Conservation (phyloP, 2,888 invertebrate species). For the Willowsia nigromaculata region DNA sequence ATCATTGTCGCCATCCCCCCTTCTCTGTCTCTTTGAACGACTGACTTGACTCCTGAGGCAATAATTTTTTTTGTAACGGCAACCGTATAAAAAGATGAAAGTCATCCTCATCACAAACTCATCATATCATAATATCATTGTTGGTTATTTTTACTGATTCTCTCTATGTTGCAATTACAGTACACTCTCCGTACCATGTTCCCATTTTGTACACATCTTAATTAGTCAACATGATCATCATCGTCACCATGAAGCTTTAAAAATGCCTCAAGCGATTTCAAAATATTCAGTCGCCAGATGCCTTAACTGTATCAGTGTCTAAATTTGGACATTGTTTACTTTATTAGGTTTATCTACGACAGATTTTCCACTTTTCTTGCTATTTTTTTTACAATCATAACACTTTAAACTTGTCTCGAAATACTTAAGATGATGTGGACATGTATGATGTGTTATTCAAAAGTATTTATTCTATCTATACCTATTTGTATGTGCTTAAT, state of each 20-base stretch:
- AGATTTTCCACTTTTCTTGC: slow-evolving; percentile 38
- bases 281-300: slow-evolving; percentile 32
- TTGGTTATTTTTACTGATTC: no score
- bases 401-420: not conserved
- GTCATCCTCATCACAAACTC: slow-evolving; percentile 13
- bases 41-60: slow-evolving; percentile 10
- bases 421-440: not conserved
- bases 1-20: slow-evolving; percentile 12
- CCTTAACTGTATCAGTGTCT: slow-evolving; percentile 65
- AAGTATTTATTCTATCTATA: not conserved
- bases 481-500: not conserved
- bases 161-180: slow-evolving; percentile 17
- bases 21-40: no score
- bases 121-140: not conserved
- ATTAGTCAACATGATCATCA: slow-evolving; percentile 45
- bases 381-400: not conserved
- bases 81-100: slow-evolving; percentile 49
- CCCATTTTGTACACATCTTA: slow-evolving; percentile 35
- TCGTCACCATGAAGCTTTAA: not conserved
- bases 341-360: slow-evolving; percentile 39
- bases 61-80: slow-evolving; percentile 37
- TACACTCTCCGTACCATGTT: not conserved
- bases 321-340: slow-evolving; percentile 64
- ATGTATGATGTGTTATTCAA: not conserved
- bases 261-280: slow-evolving; percentile 36